Evolutionary conservation across 2,888 invertebrate species (phyloP).

Genomic region (Tortricodes alternella): DNA sequence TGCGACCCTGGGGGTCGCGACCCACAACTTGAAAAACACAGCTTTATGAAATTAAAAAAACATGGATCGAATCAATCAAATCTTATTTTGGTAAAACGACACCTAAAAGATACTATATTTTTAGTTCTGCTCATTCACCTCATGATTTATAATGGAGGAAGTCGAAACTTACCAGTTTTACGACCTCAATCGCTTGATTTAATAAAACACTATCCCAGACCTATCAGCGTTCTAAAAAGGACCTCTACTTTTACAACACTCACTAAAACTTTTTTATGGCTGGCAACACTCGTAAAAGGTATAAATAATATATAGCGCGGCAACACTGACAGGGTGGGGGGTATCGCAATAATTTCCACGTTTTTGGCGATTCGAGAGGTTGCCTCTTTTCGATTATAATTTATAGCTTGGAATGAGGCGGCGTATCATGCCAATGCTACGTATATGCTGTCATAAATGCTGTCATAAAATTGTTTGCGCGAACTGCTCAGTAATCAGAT

Average conservation of each 20-base stretch:
- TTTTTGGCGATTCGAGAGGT: constrained; percentile 69
- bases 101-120: constrained; percentile 19
- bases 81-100: background rate
- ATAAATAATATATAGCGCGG: constrained; percentile 74
- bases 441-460: constrained; percentile 70
- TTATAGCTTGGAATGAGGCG: constrained; percentile 65
- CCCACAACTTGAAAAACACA: too few relatives aligned
- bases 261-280: constrained; percentile 75
- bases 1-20: too few relatives aligned
- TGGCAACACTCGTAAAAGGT: constrained; percentile 75
- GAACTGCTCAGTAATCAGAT: constrained; percentile 58
- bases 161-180: constrained; percentile 27
- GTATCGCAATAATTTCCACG: constrained; percentile 71
- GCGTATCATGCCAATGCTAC: constrained; percentile 45
- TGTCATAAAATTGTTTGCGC: constrained; percentile 74
- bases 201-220: constrained; percentile 53
- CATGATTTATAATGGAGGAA: constrained; percentile 27
- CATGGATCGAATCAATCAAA: too few relatives aligned
- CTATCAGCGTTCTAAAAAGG: constrained; percentile 60
- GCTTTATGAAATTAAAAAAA: too few relatives aligned
- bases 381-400: constrained; percentile 76
- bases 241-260: constrained; percentile 66
- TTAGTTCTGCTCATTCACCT: constrained; percentile 12
- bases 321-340: constrained; percentile 61
- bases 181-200: constrained; percentile 44